A percentile compares a stretch with the other conserved stretches of the same genome.
phyloP scores from a whole-genome alignment of 1,140 invertebrate species.

The Heterodera schachtii region DNA sequence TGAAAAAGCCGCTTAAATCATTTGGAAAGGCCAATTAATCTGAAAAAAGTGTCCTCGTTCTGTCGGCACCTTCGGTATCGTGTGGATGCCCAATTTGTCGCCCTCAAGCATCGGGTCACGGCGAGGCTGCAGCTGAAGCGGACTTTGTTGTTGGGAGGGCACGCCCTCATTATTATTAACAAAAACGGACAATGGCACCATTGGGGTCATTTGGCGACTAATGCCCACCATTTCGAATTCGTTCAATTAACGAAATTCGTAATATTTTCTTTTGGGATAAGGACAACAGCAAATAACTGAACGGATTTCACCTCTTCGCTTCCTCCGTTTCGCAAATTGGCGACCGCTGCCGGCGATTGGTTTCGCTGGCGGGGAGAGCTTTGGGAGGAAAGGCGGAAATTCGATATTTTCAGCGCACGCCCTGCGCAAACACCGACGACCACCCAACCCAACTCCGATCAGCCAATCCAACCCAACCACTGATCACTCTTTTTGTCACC shows the following conservation, averaged over 20 bases:
- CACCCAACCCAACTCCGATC: background rate
- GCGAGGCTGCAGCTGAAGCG: slow-evolving; percentile 15
- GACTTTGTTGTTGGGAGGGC: slow-evolving; percentile 4
- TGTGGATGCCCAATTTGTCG: slow-evolving; percentile 84
- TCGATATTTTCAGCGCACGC: background rate
- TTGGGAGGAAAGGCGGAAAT: background rate
- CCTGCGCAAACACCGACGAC: background rate
- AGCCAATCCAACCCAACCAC: background rate
- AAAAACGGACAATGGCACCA: background rate
- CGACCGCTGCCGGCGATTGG: background rate
- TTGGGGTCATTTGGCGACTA: background rate
- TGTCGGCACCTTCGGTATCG: slow-evolving; percentile 74
- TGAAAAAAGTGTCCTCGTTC: background rate
- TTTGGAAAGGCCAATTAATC: no score
- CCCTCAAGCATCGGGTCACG: slow-evolving; percentile 62
- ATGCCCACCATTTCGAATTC: background rate
- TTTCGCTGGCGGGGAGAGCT: slow-evolving; percentile 15
- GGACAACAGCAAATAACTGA: background rate
- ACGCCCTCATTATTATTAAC: background rate
- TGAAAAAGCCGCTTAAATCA: no score
- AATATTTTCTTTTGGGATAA: background rate
- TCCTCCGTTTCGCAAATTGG: slow-evolving; percentile 7
- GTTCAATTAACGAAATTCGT: background rate
- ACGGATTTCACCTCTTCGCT: background rate
- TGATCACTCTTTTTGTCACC: background rate